These are phyloP conservation scores for Pseudopodoces humilis DNA, from an alignment of 2,113 vertebrate species.

Conservation along the genomic window DNA sequence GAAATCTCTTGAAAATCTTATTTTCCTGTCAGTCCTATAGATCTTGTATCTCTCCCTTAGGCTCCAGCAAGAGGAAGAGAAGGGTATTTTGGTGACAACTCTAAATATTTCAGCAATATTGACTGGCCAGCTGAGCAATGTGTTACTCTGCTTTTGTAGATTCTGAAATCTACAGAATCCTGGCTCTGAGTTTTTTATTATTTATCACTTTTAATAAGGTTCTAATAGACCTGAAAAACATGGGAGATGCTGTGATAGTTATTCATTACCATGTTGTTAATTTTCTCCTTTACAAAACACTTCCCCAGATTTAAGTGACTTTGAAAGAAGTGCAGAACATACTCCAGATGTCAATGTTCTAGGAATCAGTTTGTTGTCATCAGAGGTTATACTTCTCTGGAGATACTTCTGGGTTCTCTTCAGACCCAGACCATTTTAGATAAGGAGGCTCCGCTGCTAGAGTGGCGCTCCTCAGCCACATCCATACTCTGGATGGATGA, in stretches of 20 bases:
- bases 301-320: not conserved
- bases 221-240: not conserved
- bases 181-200: not conserved
- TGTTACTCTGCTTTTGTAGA: not conserved
- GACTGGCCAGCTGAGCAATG: not conserved
- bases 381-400: not conserved
- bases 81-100: not conserved
- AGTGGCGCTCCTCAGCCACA: not conserved
- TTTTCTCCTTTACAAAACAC: not conserved
- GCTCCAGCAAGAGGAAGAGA: not conserved
- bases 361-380: not conserved
- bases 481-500: not conserved
- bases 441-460: not conserved
- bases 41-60: not conserved
- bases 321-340: not conserved
- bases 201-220: not conserved
- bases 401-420: not conserved
- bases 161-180: not conserved
- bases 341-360: not conserved
- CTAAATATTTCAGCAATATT: not conserved
- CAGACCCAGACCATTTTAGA: not conserved
- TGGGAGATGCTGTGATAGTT: not conserved
- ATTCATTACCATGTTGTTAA: not conserved
- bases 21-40: not conserved
- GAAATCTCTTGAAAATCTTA: not conserved